Conservation (phyloP, 2,888 invertebrate genomes). For the Melangyna quadrimaculata region DNA sequence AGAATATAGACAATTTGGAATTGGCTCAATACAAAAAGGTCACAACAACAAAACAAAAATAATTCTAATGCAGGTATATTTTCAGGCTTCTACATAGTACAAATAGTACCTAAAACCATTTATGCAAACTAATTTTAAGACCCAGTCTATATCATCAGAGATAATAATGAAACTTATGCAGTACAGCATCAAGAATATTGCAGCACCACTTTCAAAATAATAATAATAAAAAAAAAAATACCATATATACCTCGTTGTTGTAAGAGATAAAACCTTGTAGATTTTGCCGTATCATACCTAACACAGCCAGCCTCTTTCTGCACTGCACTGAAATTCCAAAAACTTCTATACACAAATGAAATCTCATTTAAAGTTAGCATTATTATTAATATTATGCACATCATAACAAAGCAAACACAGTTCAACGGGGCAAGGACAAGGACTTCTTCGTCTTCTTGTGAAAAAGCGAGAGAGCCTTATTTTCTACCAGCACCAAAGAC, state of each 20-base stretch:
- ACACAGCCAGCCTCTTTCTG: neutral
- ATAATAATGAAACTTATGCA: conserved; percentile 54
- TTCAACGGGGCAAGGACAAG: conserved; percentile 68
- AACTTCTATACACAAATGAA: conserved; percentile 60
- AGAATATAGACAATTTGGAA: neutral
- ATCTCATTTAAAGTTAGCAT: conserved; percentile 71
- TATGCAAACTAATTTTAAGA: conserved; percentile 15
- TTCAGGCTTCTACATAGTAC: neutral
- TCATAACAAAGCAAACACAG: conserved; percentile 70
- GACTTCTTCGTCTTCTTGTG: conserved; percentile 5
- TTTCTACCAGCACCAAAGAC: neutral
- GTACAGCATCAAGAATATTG: conserved; percentile 45
- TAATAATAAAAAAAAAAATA: neutral
- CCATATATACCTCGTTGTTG: neutral
- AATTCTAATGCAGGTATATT: conserved; percentile 17
- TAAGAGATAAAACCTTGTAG: conserved; percentile 35
- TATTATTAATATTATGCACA: conserved; percentile 71
- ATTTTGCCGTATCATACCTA: conserved; percentile 15
- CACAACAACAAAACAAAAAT: neutral
- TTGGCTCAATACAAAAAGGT: conserved; percentile 3
- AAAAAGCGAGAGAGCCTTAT: neutral
- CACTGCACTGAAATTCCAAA: conserved; percentile 14
- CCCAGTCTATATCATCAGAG: conserved; percentile 9
- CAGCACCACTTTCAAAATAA: conserved; percentile 6
- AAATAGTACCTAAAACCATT: conserved; percentile 18